Percentiles rank a stretch among this genome's conserved stretches.
These are phyloP conservation scores for Seira sanloemensis DNA, from an alignment of 2,888 invertebrate species.

Conservation along the genomic window DNA sequence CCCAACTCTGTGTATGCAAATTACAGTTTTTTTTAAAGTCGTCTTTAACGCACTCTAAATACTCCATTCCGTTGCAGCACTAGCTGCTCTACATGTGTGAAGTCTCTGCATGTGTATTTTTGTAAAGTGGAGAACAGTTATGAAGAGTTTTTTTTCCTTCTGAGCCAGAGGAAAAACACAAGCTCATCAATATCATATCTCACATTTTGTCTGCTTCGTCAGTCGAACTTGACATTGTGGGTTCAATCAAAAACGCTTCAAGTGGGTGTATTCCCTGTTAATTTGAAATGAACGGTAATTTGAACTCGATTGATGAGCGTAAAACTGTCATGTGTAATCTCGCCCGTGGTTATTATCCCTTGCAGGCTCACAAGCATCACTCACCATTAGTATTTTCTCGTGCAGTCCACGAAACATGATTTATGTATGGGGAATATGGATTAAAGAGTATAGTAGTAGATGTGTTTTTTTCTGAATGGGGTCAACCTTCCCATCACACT, in stretches of 20 bases:
- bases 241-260: slow-evolving; percentile 8
- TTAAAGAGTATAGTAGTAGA: slow-evolving; percentile 4
- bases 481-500: slow-evolving; percentile 41
- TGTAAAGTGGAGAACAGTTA: no score
- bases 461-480: slow-evolving; percentile 35
- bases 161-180: no score
- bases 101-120: no score
- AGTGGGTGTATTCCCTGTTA: slow-evolving; percentile 39
- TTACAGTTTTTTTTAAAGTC: no score
- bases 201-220: neutral
- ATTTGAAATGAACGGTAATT: slow-evolving; percentile 54
- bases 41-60: no score
- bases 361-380: neutral
- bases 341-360: neutral
- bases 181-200: neutral
- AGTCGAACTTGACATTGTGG: slow-evolving; percentile 10
- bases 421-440: slow-evolving; percentile 5
- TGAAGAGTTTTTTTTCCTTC: no score
- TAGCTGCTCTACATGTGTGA: no score
- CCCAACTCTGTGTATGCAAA: no score
- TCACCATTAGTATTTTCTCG: neutral
- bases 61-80: no score
- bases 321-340: slow-evolving; percentile 34
- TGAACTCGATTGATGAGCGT: slow-evolving; percentile 48
- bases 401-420: neutral